These are phyloP conservation scores for Sinella curviseta DNA, from an alignment of 1,140 invertebrate species.

Conservation along the genomic window DNA sequence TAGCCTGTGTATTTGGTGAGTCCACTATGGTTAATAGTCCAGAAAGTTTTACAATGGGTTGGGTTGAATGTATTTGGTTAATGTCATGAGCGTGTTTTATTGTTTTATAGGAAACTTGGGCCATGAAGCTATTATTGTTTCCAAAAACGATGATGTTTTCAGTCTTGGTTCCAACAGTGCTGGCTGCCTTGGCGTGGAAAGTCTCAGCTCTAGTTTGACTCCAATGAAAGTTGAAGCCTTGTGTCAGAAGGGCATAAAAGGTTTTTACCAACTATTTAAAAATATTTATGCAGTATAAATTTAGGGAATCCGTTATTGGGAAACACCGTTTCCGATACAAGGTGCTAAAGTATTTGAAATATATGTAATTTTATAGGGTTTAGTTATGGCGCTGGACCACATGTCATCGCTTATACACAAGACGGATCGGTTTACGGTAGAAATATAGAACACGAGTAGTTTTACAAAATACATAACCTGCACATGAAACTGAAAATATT, in stretches of 20 bases:
- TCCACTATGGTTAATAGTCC: background rate
- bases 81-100: background rate
- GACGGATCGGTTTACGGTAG: slow-evolving; percentile 44
- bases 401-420: slow-evolving; percentile 65
- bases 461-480: background rate
- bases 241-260: slow-evolving; percentile 62
- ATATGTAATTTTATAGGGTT: slow-evolving; percentile 55
- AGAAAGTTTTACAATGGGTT: no score
- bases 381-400: slow-evolving; percentile 67
- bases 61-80: background rate
- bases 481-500: background rate
- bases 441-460: background rate
- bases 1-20: slow-evolving; percentile 65
- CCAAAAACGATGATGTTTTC: slow-evolving; percentile 65
- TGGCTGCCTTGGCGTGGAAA: slow-evolving; percentile 65
- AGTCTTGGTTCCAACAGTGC: slow-evolving; percentile 64
- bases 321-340: no score
- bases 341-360: background rate
- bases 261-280: slow-evolving; percentile 39
- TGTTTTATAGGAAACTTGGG: slow-evolving; percentile 58
- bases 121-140: slow-evolving; percentile 67
- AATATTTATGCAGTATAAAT: no score
- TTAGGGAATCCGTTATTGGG: background rate
- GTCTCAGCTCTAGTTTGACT: slow-evolving; percentile 60
- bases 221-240: slow-evolving; percentile 63